These are phyloP conservation scores for Pimpla rufipes DNA, from an alignment of 2,888 invertebrate species.

Conservation along the genomic window DNA sequence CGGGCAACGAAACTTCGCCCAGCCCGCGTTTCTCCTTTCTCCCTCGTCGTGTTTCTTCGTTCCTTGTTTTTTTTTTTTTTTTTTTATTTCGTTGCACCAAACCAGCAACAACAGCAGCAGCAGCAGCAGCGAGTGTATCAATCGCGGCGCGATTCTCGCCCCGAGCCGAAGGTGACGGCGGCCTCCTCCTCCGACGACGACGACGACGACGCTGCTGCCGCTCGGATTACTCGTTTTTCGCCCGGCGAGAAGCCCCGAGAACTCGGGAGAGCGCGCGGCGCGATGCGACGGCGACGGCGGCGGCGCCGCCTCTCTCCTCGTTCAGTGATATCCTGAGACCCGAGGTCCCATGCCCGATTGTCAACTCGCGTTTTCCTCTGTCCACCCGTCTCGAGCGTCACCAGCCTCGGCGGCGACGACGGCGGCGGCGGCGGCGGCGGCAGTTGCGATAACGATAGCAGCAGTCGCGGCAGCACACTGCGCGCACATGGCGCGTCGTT, in stretches of 20 bases:
- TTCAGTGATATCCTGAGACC: constrained; percentile 54
- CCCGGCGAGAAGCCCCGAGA: no score
- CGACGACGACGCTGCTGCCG: no score
- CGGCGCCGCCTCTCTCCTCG: not conserved
- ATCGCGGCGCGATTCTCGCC: no score
- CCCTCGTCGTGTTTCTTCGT: constrained; percentile 28
- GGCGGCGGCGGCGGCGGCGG: constrained; percentile 19
- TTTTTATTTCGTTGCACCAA: not conserved
- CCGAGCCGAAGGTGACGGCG: no score
- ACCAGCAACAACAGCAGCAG: constrained; percentile 20
- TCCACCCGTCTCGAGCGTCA: constrained; percentile 50
- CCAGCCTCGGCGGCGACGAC: constrained; percentile 36
- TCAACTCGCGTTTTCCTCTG: constrained; percentile 59
- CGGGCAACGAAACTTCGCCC: constrained; percentile 47
- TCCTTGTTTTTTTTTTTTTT: not conserved
- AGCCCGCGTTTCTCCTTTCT: constrained; percentile 19
- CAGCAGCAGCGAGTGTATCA: no score
- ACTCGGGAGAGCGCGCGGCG: no score
- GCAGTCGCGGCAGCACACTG: constrained; percentile 43
- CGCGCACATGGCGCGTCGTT: constrained; percentile 70
- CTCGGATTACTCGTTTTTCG: no score
- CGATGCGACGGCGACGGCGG: not conserved
- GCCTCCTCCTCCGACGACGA: no score
- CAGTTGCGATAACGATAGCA: constrained; percentile 55
- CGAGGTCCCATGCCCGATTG: constrained; percentile 65